Evolutionary conservation across 64 coral and sea anemone genomes (phyloP).

Genomic region (Montipora cactus): DNA sequence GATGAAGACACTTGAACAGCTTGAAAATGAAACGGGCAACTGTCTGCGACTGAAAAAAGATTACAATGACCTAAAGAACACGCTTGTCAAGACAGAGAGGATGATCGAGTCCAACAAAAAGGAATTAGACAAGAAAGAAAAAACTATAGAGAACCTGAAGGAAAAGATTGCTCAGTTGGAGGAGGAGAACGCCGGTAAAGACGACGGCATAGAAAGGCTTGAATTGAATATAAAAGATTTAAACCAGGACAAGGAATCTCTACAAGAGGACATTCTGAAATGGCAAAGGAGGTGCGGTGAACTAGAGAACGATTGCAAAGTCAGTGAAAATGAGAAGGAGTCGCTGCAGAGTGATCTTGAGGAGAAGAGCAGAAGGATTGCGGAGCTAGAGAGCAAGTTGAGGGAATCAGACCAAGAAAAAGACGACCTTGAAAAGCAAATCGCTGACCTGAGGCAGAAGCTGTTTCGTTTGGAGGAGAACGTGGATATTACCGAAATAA

Average conservation of each 20-base stretch:
- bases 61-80: conserved; percentile 23
- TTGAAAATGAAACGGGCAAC: conserved; percentile 59
- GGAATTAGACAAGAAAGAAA: conserved; percentile 57
- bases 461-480: conserved; percentile 40
- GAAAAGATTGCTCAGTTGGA: conserved; percentile 8
- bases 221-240: conserved; percentile 28
- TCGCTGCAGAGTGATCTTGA: conserved; percentile 13
- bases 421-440: conserved; percentile 13
- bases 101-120: conserved; percentile 44
- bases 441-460: conserved; percentile 14
- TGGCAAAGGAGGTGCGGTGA: conserved; percentile 22
- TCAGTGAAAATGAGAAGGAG: conserved; percentile 66
- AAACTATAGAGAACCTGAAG: conserved; percentile 49
- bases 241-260: conserved; percentile 12
- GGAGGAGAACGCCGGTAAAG: not conserved
- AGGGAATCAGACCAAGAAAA: conserved; percentile 55
- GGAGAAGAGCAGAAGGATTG: not conserved
- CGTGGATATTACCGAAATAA: not conserved
- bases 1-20: conserved; percentile 41
- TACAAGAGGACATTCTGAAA: conserved; percentile 14
- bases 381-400: conserved; percentile 61
- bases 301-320: conserved; percentile 48
- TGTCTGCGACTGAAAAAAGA: conserved; percentile 20
- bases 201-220: conserved; percentile 32
- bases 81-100: conserved; percentile 34